These are phyloP conservation scores for Bhutanitis thaidina DNA, from an alignment of 2,888 invertebrate genomes.

Conservation along the genomic window DNA sequence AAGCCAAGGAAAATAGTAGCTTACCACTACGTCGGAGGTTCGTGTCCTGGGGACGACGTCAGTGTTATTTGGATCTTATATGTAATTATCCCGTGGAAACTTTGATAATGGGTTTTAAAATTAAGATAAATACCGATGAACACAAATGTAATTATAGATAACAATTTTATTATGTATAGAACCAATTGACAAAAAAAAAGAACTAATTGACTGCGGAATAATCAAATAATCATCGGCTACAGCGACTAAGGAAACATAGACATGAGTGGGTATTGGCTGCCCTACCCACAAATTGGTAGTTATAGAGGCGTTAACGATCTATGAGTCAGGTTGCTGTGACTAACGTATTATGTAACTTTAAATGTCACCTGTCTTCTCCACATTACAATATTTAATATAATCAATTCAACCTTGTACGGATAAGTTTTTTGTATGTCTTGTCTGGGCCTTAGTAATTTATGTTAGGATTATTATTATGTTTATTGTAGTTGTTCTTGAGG, in stretches of 20 bases:
- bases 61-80: no score
- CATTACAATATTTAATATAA: background rate
- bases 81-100: no score
- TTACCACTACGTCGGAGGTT: no score
- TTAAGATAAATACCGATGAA: no score
- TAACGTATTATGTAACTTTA: constrained; percentile 14
- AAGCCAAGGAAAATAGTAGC: no score
- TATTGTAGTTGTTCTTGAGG: background rate
- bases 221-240: background rate
- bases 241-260: background rate
- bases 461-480: no score
- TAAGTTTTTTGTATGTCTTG: background rate
- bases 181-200: no score
- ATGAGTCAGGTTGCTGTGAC: constrained; percentile 14
- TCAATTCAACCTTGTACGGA: background rate
- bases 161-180: no score
- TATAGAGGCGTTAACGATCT: constrained; percentile 1
- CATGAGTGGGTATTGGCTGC: background rate
- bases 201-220: no score
- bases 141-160: no score
- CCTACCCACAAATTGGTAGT: background rate
- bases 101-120: no score
- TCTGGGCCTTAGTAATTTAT: background rate
- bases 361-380: constrained; percentile 13
- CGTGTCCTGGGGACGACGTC: no score